Percentiles rank a stretch among this genome's conserved stretches.
Conservation (phyloP, 2,888 invertebrate species). For the Diaphora mendica region DNA sequence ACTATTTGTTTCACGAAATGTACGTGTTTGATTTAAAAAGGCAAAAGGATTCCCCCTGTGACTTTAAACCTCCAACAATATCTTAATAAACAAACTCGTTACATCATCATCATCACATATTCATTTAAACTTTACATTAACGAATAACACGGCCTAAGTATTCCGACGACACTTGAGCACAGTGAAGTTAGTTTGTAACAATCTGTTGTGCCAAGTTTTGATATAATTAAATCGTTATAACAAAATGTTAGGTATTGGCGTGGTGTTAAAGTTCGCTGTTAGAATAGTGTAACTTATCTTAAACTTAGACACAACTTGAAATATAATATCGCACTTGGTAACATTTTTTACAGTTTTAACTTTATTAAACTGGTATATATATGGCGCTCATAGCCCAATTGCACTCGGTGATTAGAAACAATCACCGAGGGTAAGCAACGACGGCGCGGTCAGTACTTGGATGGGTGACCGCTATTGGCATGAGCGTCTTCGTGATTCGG, state of each 20-base stretch:
- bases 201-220: conserved; percentile 12
- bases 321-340: neutral
- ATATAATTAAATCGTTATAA: conserved; percentile 15
- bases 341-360: neutral
- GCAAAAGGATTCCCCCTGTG: neutral
- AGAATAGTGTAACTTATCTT: neutral
- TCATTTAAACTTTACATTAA: conserved; percentile 11
- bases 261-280: neutral
- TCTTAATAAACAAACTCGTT: conserved; percentile 13
- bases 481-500: too few relatives aligned
- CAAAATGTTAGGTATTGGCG: conserved; percentile 7
- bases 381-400: too few relatives aligned
- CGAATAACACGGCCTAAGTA: conserved; percentile 7
- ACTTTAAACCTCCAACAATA: neutral
- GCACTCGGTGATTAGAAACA: too few relatives aligned
- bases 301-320: neutral
- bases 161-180: neutral
- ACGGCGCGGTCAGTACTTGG: too few relatives aligned
- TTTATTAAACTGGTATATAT: neutral
- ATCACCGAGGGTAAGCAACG: too few relatives aligned
- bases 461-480: too few relatives aligned
- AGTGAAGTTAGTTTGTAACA: conserved; percentile 11
- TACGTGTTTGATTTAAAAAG: neutral
- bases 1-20: neutral
- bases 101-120: conserved; percentile 17